Base-by-base conservation (phyloP, 2,797 vertebrate species). In the Lepus townsendii region DNA sequence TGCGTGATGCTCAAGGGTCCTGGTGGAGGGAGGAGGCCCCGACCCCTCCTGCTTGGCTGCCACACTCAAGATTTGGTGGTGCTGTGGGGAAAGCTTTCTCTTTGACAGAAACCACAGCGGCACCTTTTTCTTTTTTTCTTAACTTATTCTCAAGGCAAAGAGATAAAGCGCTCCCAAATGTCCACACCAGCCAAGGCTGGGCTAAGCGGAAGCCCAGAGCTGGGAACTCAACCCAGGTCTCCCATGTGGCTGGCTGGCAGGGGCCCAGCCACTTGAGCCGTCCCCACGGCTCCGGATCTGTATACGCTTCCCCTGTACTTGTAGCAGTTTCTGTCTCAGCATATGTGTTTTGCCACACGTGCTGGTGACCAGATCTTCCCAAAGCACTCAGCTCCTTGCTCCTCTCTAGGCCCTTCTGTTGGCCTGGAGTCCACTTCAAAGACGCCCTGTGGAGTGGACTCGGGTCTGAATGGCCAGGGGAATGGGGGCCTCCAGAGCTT, bases 271-370 rank as follows among this genome's bases (percentile, higher is more conserved):
- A 42, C 42, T 42, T 42, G 42, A 42, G 42, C 42, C 42, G 7
- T 42, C 42, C 42, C 42, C 42, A 42, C 42, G 42, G 42, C 42
- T 42, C 42, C 9, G 42, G 42, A 47, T 47, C 57, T 60, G 57
- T 60, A 7, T 63, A 7, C 24, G 7, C 62, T 9, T 5, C 20
- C 62, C 20, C 20, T 24, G 6, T 12, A 26, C 27, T 91, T 86
- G 5, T 14, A 47, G 47, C 65, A 19, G 62, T 68, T 75, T 71
- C n/a, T 47, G 17, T 88, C 32, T n/a, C 9, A 3, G 8, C 2
- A 0, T 6, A 3, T 24, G 8, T 66, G 32, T 65, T 7, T 77
- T 32, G 8, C 38, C 3, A 32, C 2, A 26, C 19, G 27, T 16
- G 20, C 35, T 38, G 72, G 0, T 63, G 19, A n/a, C 4, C 27